A percentile compares a stretch with the other conserved stretches of the same genome.
Conservation (phyloP, 92 coral and sea anemone species). For the Virgularia gustaviana region DNA sequence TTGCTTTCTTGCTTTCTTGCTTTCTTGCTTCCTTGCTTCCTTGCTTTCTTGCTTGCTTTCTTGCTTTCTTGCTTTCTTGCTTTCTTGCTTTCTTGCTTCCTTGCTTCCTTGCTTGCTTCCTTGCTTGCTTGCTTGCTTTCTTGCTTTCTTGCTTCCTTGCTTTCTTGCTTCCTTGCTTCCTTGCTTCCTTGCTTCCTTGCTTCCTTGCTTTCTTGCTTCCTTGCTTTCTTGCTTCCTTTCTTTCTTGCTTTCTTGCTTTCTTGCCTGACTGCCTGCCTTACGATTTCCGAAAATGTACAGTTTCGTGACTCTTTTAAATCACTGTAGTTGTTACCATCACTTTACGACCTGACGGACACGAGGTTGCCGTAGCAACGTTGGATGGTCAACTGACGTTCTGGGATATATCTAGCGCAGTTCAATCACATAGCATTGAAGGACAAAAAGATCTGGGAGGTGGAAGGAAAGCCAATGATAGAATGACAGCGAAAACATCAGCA, state of each 20-base stretch:
- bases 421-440: conserved; percentile 83
- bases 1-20: too few relatives aligned
- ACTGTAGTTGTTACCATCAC: conserved; percentile 67
- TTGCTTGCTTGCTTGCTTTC: too few relatives aligned
- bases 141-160: too few relatives aligned
- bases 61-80: too few relatives aligned
- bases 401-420: conserved; percentile 69
- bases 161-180: too few relatives aligned
- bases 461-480: conserved; percentile 65
- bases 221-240: too few relatives aligned
- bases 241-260: too few relatives aligned
- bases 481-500: conserved; percentile 77
- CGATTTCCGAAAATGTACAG: background rate
- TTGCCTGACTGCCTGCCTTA: background rate
- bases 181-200: background rate
- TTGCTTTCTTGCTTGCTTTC: too few relatives aligned
- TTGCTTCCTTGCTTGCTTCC: too few relatives aligned
- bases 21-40: too few relatives aligned
- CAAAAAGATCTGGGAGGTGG: conserved; percentile 77
- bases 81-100: too few relatives aligned
- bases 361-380: conserved; percentile 85
- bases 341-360: conserved; percentile 79
- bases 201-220: too few relatives aligned
- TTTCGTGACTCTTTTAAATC: background rate
- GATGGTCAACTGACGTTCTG: conserved; percentile 91